Percentiles rank a stretch among this genome's conserved stretches.
Conservation (phyloP, 1,140 invertebrate species). For the Lethocerus indicus region DNA sequence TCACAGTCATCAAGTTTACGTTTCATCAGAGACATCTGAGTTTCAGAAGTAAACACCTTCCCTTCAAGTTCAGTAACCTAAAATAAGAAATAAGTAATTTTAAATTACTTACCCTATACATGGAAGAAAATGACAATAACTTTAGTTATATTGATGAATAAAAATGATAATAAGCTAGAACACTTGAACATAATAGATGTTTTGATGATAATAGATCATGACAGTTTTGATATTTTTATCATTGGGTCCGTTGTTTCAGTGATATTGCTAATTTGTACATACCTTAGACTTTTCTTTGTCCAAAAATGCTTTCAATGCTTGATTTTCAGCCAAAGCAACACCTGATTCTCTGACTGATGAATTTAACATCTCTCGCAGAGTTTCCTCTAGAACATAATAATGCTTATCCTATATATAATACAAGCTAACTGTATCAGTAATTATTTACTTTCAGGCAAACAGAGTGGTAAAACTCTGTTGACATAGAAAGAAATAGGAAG, state of each 20-base stretch:
- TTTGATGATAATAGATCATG: not conserved
- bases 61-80: slow-evolving; percentile 28
- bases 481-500: too few relatives aligned
- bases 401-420: not conserved
- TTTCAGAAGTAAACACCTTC: slow-evolving; percentile 24
- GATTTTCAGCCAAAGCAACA: slow-evolving; percentile 31
- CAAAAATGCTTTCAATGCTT: slow-evolving; percentile 38
- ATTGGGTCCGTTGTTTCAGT: not conserved
- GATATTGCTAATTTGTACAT: not conserved
- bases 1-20: slow-evolving; percentile 28
- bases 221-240: not conserved
- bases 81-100: slow-evolving; percentile 3
- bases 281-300: slow-evolving; percentile 33
- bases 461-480: too few relatives aligned
- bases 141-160: not conserved
- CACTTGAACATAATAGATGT: not conserved
- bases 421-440: not conserved
- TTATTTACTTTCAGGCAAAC: not conserved
- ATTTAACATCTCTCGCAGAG: not conserved
- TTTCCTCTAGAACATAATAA: not conserved
- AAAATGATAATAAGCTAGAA: not conserved
- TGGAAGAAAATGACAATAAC: not conserved
- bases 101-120: not conserved
- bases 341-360: not conserved
- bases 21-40: slow-evolving; percentile 25